Evolutionary conservation across 2,888 invertebrate genomes (phyloP).

Genomic region (Koerneria pararmatus): DNA sequence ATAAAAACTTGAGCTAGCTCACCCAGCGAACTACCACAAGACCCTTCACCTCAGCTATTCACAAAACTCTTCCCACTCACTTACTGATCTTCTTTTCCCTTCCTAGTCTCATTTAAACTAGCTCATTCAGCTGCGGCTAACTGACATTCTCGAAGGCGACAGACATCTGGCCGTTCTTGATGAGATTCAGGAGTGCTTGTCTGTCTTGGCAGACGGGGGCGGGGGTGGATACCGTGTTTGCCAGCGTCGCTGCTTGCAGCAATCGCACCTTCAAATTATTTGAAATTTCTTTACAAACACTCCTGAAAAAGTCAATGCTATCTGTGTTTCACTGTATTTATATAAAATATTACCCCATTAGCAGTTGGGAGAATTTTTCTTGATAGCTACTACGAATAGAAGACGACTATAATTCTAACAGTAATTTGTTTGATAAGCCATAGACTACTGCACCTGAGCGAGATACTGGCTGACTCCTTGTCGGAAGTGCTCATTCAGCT

Average conservation of each 20-base stretch:
- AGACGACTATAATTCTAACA: neutral
- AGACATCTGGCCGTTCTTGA: constrained; percentile 58
- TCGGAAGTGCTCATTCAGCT: constrained; percentile 82
- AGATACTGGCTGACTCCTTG: constrained; percentile 71
- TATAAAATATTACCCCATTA: neutral
- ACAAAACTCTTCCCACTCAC: neutral
- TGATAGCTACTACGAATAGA: neutral
- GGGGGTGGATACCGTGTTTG: constrained; percentile 33
- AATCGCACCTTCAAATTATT: constrained; percentile 21
- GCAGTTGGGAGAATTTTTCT: neutral
- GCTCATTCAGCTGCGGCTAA: neutral
- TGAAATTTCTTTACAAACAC: neutral
- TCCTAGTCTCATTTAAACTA: neutral
- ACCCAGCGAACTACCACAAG: neutral
- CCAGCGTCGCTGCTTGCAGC: constrained; percentile 58
- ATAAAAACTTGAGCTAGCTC: neutral
- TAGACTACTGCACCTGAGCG: constrained; percentile 10
- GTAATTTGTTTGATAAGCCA: neutral
- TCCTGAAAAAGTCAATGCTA: neutral
- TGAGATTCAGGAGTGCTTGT: constrained; percentile 33
- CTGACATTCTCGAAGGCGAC: constrained; percentile 60
- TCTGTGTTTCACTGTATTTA: neutral
- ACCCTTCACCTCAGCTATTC: neutral
- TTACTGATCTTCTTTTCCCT: neutral
- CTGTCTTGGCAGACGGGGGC: constrained; percentile 25